Base-by-base conservation (phyloP, 1,140 invertebrate genomes). In the Trichogramma pretiosum region DNA sequence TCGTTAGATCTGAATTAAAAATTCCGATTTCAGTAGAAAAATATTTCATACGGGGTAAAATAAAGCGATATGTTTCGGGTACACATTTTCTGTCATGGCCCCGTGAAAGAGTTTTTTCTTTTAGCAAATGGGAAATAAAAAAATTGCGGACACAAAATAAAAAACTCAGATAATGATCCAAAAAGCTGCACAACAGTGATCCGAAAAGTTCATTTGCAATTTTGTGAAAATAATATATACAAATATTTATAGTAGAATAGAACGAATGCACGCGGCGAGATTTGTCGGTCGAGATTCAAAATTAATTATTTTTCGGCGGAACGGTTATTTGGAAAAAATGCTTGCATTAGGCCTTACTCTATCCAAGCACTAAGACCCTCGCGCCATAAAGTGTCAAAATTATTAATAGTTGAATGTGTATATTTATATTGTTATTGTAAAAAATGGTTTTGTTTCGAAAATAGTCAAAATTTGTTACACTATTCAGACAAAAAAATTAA, bases 361-460 rank as follows among this genome's bases (percentile, higher is more conserved):
- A 69, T 71, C 65, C 60, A 63, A 54, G 63, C 61, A 71, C 68
- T 61, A 69, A 71, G 62, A 68, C 54, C 65, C 46, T 40, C 43
- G 24, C 41, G 0, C 13, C 19, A 19, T 30, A 46, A 51, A 32
- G 17, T 42, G 23, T 55, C 44, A 51, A 59, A 62, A 64, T 56
- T 50, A 56, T 48, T n/a, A n/a, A 41, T 47, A 51, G 43, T 43
- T 43, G 2, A 17, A 19, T 26, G 17, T 41, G 24, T 11, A 38
- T 5, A 5, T 24, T 46, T 14, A 13, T 32, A 35, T 42, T 40
- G 14, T 37, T 37, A 18, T 36, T 18, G 14, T 46, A 21, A 14
- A n/a, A n/a, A n/a, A n/a, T n/a, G n/a, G n/a, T n/a, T n/a, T n/a
- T n/a, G n/a, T n/a, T n/a, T n/a, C n/a, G 40, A 22, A 30, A 40